Base-by-base conservation (phyloP, 1,140 invertebrate genomes). In the Zaprionus vittiger region DNA sequence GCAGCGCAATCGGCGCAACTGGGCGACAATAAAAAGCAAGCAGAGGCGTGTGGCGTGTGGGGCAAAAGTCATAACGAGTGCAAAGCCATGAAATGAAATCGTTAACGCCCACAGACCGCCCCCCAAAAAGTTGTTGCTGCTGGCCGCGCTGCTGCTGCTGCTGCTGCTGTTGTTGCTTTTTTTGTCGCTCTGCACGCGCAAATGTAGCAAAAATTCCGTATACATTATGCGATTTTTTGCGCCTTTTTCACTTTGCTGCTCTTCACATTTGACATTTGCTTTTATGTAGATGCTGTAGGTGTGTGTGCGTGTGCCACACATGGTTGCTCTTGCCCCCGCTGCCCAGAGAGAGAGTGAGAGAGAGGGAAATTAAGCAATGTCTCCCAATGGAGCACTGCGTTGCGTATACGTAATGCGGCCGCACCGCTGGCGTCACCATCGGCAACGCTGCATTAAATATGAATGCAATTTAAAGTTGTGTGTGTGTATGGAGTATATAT, bases 21-120 rank as follows among this genome's bases (percentile, higher is more conserved):
- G 85, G 73, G 86, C 85, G 82, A 89, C 84, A 90, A 89, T 90
- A 89, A 89, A 89, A 89, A 81, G 14, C 60, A 76, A 70, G 85
- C 62, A 79, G 77, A 75, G 41, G n/a, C 31, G 31, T 9, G 11
- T 11, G 31, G 31, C 31, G 41, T 7, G 41, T 14, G 56, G 67
- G 77, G 76, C 76, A 91, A 84, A 84, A 90, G 85, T 90, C 85
- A 90, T 90, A 90, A 90, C 85, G 85, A 90, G 85, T 90, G 86
- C 85, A 90, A 90, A 91, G 80, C 86, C 85, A 91, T 90, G 85
- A 90, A 90, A 90, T 90, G 85, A 90, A 89, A 91, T 90, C 85
- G 85, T 91, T 91, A 85, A 79, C 84, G 54, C 55, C 57, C 72
- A 54, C 79, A 57, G 15, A 63, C 64, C 61, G 56, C 47, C 47